Evolutionary conservation across 2,797 vertebrate species (phyloP).

Genomic region (Myotis myotis): DNA sequence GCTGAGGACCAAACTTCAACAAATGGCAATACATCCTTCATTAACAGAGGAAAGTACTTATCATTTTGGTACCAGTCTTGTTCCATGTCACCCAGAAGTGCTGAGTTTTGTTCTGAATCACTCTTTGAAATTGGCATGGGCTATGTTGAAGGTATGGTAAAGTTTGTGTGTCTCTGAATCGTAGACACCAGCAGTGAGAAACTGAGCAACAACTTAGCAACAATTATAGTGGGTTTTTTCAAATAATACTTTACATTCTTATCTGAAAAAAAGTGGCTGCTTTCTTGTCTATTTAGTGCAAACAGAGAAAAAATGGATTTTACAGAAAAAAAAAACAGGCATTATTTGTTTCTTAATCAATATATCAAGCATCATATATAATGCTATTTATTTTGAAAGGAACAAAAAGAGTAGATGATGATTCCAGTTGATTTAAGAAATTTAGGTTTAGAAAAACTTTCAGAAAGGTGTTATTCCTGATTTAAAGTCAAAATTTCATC

Average conservation of each 20-base stretch:
- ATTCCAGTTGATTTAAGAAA: background rate
- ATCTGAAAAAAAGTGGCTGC: background rate
- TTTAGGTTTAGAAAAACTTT: background rate
- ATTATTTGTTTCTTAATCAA: conserved; percentile 1
- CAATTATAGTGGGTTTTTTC: background rate
- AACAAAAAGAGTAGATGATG: background rate
- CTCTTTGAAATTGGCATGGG: background rate
- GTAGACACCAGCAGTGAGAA: background rate
- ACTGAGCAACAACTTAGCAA: background rate
- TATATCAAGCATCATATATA: background rate
- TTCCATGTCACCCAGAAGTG: background rate
- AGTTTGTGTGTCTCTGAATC: background rate
- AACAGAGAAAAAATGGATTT: background rate
- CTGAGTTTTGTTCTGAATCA: background rate
- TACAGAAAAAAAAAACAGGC: background rate
- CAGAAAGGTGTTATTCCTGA: background rate
- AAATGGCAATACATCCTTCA: background rate
- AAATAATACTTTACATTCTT: background rate
- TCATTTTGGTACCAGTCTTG: background rate
- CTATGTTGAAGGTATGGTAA: background rate
- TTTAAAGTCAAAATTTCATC: conserved; percentile 39
- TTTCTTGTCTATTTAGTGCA: background rate
- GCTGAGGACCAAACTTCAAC: conserved; percentile 2
- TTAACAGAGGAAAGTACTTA: background rate
- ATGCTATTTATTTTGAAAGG: conserved; percentile 3